Evolutionary conservation across 2,888 invertebrate genomes (phyloP), one percentile per base, ranked within the genome.

Genomic region (Liodrosophila aerea): DNA sequence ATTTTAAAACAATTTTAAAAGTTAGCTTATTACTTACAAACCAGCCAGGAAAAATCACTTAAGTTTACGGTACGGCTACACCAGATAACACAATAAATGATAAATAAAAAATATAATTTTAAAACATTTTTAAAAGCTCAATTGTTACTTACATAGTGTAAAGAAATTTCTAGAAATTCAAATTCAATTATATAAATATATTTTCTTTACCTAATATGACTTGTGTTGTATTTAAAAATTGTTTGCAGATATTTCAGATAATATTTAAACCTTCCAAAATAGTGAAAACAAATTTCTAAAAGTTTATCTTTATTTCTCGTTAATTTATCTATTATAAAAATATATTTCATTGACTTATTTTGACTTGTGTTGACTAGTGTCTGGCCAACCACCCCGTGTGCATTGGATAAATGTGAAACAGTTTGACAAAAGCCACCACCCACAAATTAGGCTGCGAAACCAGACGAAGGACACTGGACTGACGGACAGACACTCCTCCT

Each of bases 361-460:
- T 11, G 4, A 1, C 13, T 34, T 36, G 29, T 73, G 76, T 49
- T 47, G 64, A 0, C 4, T 5, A 65, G 71, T 80, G 81, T 56
- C n/a, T 1, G 8, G 33, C 9, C n/a, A 70, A 50, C 57, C 71
- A 76, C 64, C 76, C 76, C 52, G 36, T 46, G 44, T 51, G 47
- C 60, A 37, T 30, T 39, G 47, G 33, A 34, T 40, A 78, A 83
- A 75, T 76, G 49, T 78, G 80, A 82, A 82, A 82, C 85, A 70
- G 74, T 82, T 80, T 76, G 75, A 72, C 71, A 82, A 80, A 73
- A 69, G 76, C 84, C 73, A 82, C 85, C 82, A 82, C 76, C 84
- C 74, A 82, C 81, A 85, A 83, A 81, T 81, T 83, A 80, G 83
- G 68, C 81, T 67, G 65, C 61, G 62, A 60, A 65, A 54, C 63